Conservation (phyloP, 64 coral and sea anemone species). For the Pocillopora damicornis region DNA sequence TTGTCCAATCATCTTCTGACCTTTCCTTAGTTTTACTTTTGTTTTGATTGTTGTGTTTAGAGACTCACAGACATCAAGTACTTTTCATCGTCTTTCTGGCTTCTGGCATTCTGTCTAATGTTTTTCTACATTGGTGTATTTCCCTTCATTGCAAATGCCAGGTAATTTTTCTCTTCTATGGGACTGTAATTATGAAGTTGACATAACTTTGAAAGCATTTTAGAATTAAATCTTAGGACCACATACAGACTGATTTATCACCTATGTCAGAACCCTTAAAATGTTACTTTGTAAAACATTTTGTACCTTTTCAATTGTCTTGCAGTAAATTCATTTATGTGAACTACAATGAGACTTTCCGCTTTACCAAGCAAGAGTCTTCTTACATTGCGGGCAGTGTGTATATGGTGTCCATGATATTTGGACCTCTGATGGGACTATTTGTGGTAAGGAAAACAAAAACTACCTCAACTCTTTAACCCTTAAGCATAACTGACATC, state of each 20-base stretch:
- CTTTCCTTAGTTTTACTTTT: background rate
- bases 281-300: no score
- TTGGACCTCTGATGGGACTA: conserved; percentile 74
- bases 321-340: conserved; percentile 78
- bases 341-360: conserved; percentile 73
- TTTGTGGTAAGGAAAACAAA: conserved; percentile 57
- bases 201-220: no score
- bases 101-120: conserved; percentile 84
- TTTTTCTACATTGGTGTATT: conserved; percentile 92
- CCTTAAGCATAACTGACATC: no score
- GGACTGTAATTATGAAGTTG: no score
- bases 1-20: no score
- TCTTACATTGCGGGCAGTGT: conserved; percentile 82
- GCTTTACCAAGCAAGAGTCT: conserved; percentile 47
- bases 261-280: no score
- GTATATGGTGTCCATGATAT: conserved; percentile 82
- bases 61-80: conserved; percentile 76
- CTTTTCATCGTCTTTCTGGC: conserved; percentile 73
- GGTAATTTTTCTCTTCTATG: conserved; percentile 26
- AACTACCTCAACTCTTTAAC: no score
- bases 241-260: no score
- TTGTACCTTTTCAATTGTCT: background rate
- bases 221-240: no score
- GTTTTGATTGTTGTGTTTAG: conserved; percentile 1
- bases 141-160: conserved; percentile 89